A percentile compares a stretch with the other conserved stretches of the same genome.
Evolutionary conservation across 2,113 vertebrate species (phyloP).

Genomic region (Baryphthengus martii): DNA sequence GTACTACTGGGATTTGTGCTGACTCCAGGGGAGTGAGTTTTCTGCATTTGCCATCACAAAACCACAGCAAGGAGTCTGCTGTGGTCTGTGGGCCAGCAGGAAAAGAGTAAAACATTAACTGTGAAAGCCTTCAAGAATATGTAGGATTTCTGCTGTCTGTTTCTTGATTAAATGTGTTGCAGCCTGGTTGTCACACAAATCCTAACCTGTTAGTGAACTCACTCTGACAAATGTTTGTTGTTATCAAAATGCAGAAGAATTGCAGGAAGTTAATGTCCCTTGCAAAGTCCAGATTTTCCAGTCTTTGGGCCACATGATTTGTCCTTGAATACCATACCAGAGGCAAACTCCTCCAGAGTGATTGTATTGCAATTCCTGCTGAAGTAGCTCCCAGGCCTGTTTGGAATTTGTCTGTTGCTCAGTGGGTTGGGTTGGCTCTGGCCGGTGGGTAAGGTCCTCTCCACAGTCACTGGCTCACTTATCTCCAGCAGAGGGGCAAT

Average conservation of each 20-base stretch:
- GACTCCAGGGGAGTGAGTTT: not conserved
- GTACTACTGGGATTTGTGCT: not conserved
- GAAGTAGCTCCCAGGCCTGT: not conserved
- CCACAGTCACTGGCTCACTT: accelerated
- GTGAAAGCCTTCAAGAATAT: not conserved
- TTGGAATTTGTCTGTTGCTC: not conserved
- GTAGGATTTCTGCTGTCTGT: not conserved
- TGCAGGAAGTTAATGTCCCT: slow-evolving; percentile 12
- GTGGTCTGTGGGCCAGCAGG: not conserved
- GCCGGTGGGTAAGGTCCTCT: not conserved
- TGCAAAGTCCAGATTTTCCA: slow-evolving; percentile 29
- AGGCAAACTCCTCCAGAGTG: not conserved
- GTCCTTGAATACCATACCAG: not conserved
- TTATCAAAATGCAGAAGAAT: not conserved
- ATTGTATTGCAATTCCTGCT: not conserved
- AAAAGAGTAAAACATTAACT: not conserved
- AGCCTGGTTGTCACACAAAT: not conserved
- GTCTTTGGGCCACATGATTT: not conserved
- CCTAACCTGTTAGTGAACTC: not conserved
- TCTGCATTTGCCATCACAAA: not conserved
- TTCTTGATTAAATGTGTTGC: not conserved
- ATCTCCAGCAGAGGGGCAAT: not conserved
- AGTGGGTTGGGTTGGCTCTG: not conserved
- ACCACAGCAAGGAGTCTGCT: not conserved
- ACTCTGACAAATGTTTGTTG: not conserved